These are phyloP conservation scores for Lasioglossum albipes DNA, from an alignment of 1,140 invertebrate genomes.

Conservation along the genomic window DNA sequence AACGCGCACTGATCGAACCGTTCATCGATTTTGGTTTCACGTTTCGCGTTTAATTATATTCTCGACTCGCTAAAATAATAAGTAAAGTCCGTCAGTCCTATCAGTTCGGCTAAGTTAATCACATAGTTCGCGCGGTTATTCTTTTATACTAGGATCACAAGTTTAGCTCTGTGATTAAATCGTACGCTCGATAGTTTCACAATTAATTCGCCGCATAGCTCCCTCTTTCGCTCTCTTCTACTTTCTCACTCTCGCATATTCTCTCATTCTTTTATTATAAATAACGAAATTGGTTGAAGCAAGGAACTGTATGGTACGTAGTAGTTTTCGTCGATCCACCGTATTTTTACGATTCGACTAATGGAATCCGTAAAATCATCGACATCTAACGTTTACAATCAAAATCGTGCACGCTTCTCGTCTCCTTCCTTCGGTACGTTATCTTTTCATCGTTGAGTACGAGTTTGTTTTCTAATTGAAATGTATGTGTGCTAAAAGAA, in stretches of 20 bases:
- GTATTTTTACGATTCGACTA: slow-evolving; percentile 22
- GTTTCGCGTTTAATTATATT: slow-evolving; percentile 46
- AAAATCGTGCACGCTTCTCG: slow-evolving; percentile 1
- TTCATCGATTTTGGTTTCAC: slow-evolving; percentile 9
- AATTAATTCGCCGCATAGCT: slow-evolving; percentile 9
- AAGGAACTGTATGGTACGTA: slow-evolving; percentile 72
- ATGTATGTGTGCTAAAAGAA: background rate
- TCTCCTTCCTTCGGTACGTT: background rate
- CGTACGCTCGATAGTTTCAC: slow-evolving; percentile 31
- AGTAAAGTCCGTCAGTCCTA: slow-evolving; percentile 75
- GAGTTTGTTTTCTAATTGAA: background rate
- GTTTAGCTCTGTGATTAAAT: slow-evolving; percentile 60
- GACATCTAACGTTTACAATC: background rate
- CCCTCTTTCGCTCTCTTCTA: background rate
- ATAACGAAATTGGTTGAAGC: slow-evolving; percentile 72
- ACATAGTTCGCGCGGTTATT: slow-evolving; percentile 47
- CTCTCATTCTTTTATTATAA: slow-evolving; percentile 51
- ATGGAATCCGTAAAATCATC: slow-evolving; percentile 11
- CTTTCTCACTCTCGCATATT: background rate
- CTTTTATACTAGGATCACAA: slow-evolving; percentile 60
- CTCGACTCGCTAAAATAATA: slow-evolving; percentile 65
- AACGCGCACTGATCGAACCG: slow-evolving; percentile 10
- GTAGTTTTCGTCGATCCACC: slow-evolving; percentile 34
- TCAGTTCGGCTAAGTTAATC: slow-evolving; percentile 68
- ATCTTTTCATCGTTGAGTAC: background rate